Conservation (phyloP, 2,113 vertebrate species). For the Eira barbara region DNA sequence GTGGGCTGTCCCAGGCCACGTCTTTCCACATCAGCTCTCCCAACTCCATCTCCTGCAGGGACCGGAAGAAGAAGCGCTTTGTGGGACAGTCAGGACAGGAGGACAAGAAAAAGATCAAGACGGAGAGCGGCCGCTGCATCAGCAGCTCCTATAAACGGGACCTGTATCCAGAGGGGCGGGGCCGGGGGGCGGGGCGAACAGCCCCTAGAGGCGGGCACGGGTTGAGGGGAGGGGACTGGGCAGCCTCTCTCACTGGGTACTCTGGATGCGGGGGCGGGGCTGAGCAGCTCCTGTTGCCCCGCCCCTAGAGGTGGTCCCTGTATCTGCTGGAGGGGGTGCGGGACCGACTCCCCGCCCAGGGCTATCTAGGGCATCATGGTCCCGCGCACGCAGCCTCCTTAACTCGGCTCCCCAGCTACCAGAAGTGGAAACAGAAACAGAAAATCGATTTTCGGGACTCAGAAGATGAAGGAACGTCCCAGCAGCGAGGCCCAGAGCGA, state of each 20-base stretch:
- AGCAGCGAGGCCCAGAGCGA: background rate
- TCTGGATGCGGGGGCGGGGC: background rate
- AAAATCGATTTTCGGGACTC: slow-evolving; percentile 89
- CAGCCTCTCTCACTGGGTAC: accelerated
- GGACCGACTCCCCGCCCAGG: accelerated
- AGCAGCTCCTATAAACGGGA: slow-evolving; percentile 89
- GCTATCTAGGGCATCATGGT: accelerated
- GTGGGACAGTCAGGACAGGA: slow-evolving; percentile 90
- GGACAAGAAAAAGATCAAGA: slow-evolving; percentile 91
- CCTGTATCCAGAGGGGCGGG: slow-evolving; percentile 89
- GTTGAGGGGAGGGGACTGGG: background rate
- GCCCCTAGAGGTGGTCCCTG: background rate
- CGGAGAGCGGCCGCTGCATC: slow-evolving; percentile 90
- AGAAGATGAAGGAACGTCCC: slow-evolving; percentile 68
- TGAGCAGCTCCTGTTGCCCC: background rate
- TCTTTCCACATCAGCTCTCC: background rate
- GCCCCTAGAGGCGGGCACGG: background rate
- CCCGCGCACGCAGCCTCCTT: slow-evolving; percentile 66
- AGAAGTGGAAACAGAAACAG: slow-evolving; percentile 97
- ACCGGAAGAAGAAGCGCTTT: slow-evolving; percentile 96
- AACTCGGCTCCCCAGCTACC: slow-evolving; percentile 85
- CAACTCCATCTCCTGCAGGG: slow-evolving; percentile 81
- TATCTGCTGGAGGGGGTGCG: slow-evolving; percentile 73
- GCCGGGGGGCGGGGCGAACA: background rate
- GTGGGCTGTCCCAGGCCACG: accelerated